Base-by-base conservation (phyloP, 2,113 vertebrate species). In the Microcebus griseorufus region DNA sequence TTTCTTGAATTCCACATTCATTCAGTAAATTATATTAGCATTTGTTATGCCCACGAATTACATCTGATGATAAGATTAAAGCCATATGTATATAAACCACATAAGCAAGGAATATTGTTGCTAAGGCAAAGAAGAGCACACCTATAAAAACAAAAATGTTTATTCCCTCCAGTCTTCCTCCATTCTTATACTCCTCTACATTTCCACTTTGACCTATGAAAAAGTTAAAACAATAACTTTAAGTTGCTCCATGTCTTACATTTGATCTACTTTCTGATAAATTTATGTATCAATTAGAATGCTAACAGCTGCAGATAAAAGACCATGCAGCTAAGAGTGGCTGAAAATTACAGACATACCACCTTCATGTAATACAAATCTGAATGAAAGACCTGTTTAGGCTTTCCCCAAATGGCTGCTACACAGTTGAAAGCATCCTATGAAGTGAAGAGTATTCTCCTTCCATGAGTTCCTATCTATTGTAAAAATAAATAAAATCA, bases 11-110 rank as follows among this genome's bases (percentile, higher is more conserved):
- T 98, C 65, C 78, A 90, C 90, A 78, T 88, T 96, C 48, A 95
- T 87, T 94, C 17, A 58, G 53, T 90, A 97, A 97, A 97, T 98
- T 95, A 90, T 89, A 96, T 95, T 96, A 97, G 73, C n/a, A 88
- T 91, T 87, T 92, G 48, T 89, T 88, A 88, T 78, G 78, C 58
- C 42, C 0, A 2, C 53, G 90, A 27, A 55, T 86, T 95, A 18
- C 2, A 29, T 97, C 98, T 96, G 27, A 83, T 92, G 79, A 34
- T 91, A 89, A 97, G 51, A 98, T 98, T 96, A 96, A 98, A 97
- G 65, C 95, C 97, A 76, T 67, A 78, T 90, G 97, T n/a, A 88
- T 18, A 92, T 76, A 94, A 53, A 60, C 51, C 62, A 80, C 29
- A 55, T 0, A 97, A 58, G 42, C 9, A 92, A 45, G 18, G 13